phyloP scores from a whole-genome alignment of 2,888 invertebrate genomes.

The Stictocephala bisonia region DNA sequence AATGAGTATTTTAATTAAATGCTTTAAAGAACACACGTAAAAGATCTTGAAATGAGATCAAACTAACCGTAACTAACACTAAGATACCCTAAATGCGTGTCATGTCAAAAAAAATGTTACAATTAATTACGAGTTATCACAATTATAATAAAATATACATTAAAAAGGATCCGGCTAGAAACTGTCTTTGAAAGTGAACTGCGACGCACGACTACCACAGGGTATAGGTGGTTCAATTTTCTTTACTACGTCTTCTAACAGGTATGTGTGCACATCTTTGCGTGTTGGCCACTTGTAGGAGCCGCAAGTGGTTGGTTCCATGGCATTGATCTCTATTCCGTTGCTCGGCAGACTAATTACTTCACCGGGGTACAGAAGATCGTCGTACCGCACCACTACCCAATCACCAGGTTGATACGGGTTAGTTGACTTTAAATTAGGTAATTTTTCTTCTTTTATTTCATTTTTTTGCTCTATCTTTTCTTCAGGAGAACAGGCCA shows the following conservation, averaged over 20 bases:
- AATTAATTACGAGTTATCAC: constrained; percentile 25
- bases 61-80: background rate
- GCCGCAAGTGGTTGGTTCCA: constrained; percentile 30
- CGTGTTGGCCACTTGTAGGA: constrained; percentile 36
- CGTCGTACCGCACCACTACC: constrained; percentile 31
- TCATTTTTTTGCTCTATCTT: constrained; percentile 1
- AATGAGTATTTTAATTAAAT: too few relatives aligned
- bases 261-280: constrained; percentile 32
- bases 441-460: too few relatives aligned
- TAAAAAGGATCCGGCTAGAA: background rate
- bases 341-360: constrained; percentile 17
- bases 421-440: background rate
- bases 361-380: constrained; percentile 23
- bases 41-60: constrained; percentile 25
- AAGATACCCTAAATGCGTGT: background rate
- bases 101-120: constrained; percentile 14
- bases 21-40: background rate
- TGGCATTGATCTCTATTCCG: constrained; percentile 33
- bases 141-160: constrained; percentile 20
- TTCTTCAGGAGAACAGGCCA: background rate
- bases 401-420: constrained; percentile 28
- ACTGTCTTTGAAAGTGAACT: constrained; percentile 36
- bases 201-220: constrained; percentile 20
- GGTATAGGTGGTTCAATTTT: constrained; percentile 31
- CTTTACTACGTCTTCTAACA: constrained; percentile 29